A percentile compares a stretch with the other conserved stretches of the same genome.
phyloP scores from a whole-genome alignment of 2,797 vertebrate genomes.

The Odontamblyopus lacepedii region DNA sequence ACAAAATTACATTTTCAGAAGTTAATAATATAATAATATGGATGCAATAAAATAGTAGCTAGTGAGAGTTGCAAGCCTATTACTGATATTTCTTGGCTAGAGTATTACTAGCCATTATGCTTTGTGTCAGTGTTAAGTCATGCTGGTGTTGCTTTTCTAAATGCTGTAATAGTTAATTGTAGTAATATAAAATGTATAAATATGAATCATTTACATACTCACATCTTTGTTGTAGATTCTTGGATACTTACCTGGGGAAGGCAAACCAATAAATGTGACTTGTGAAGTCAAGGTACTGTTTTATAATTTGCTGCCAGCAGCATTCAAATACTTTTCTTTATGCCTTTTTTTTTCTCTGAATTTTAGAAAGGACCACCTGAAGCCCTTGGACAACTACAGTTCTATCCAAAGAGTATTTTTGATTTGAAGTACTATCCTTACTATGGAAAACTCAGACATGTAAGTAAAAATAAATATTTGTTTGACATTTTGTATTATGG shows the following conservation, averaged over 20 bases:
- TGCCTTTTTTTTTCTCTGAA: constrained; percentile 41
- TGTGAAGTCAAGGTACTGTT: constrained; percentile 87
- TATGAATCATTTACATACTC: not conserved
- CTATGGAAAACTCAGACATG: constrained; percentile 93
- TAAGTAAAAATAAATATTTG: constrained; percentile 72
- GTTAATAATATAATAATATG: too few species aligned
- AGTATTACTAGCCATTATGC: too few species aligned
- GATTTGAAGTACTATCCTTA: constrained; percentile 95
- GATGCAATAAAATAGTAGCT: too few species aligned
- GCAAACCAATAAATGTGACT: constrained; percentile 87
- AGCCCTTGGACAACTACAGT: constrained; percentile 80
- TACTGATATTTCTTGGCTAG: too few species aligned
- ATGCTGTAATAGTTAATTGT: not conserved
- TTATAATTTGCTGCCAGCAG: not conserved
- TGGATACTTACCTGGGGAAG: constrained; percentile 91
- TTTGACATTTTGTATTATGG: not conserved
- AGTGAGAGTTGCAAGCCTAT: not conserved
- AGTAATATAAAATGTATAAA: not conserved
- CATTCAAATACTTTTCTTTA: not conserved
- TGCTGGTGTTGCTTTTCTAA: not conserved
- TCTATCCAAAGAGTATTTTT: constrained; percentile 89
- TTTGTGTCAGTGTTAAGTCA: not conserved
- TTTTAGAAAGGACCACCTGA: constrained; percentile 87
- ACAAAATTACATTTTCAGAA: not conserved
- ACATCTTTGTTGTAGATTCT: constrained; percentile 82